Conservation (phyloP, 1,140 invertebrate species). For the Maniola jurtina region DNA sequence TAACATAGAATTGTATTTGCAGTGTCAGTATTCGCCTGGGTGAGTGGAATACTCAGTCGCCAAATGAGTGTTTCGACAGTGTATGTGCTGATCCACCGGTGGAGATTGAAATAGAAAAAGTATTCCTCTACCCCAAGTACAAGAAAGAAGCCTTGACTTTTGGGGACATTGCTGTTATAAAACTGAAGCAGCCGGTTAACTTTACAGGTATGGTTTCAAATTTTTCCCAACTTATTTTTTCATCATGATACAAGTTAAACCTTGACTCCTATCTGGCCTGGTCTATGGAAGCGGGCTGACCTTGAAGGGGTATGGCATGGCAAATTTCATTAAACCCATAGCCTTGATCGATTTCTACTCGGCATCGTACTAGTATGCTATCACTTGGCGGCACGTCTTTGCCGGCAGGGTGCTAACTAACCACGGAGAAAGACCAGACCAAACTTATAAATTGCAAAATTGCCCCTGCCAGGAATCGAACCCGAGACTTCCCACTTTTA, state of each 20-base stretch:
- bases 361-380: too few relatives aligned
- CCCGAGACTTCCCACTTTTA: too few relatives aligned
- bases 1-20: conserved; percentile 7
- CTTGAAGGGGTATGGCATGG: too few relatives aligned
- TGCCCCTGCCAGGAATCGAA: too few relatives aligned
- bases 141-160: conserved; percentile 8
- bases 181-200: conserved; percentile 76
- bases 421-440: too few relatives aligned
- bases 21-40: conserved; percentile 78
- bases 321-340: too few relatives aligned
- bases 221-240: not conserved
- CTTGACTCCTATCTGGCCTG: too few relatives aligned
- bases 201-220: conserved; percentile 66
- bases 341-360: too few relatives aligned
- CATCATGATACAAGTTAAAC: not conserved
- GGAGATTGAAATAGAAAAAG: conserved; percentile 36
- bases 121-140: conserved; percentile 29
- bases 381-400: too few relatives aligned
- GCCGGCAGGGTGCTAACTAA: too few relatives aligned
- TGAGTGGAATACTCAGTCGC: conserved; percentile 80
- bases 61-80: conserved; percentile 77
- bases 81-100: conserved; percentile 37
- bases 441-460: too few relatives aligned
- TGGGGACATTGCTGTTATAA: conserved; percentile 83
- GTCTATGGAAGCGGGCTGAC: too few relatives aligned